These are phyloP conservation scores for Hyposoter dolosus DNA, from an alignment of 2,888 invertebrate genomes.

Conservation along the genomic window DNA sequence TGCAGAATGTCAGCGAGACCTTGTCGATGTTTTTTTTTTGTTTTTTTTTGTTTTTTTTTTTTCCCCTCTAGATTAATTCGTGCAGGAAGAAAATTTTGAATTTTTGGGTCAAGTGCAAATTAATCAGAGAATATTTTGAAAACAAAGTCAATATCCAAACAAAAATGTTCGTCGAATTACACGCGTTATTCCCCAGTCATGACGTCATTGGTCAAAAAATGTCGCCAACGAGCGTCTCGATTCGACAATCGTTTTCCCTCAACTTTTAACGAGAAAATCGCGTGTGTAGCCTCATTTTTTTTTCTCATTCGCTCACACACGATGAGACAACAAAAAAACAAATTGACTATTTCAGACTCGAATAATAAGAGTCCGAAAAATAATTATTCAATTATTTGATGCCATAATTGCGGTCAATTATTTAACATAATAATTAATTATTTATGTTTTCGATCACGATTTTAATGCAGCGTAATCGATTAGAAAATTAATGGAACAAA, in stretches of 20 bases:
- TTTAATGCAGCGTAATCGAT: not conserved
- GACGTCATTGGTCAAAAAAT: conserved; percentile 12
- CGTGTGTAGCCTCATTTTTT: conserved; percentile 20
- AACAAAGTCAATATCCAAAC: not conserved
- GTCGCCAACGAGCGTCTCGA: conserved; percentile 6
- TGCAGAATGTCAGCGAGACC: conserved; percentile 46
- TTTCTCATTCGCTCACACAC: not conserved
- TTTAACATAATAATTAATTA: not conserved
- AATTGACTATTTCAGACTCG: not conserved
- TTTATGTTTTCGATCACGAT: not conserved
- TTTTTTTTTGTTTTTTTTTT: conserved; percentile 2
- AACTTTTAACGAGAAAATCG: conserved; percentile 31
- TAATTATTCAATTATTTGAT: not conserved
- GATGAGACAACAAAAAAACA: conserved; percentile 2
- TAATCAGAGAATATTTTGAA: conserved; percentile 21
- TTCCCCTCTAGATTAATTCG: not conserved
- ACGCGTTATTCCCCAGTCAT: conserved; percentile 19
- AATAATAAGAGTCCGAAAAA: not conserved
- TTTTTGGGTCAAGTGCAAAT: conserved; percentile 54
- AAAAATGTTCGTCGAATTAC: conserved; percentile 3
- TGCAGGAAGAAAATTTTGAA: conserved; percentile 16
- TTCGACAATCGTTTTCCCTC: not conserved
- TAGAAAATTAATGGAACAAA: not conserved
- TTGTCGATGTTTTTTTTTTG: conserved; percentile 22
- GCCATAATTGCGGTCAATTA: not conserved